Percentiles rank a stretch among this genome's conserved stretches.
phyloP scores from a whole-genome alignment of 1,140 invertebrate species.

The Ostrea edulis region DNA sequence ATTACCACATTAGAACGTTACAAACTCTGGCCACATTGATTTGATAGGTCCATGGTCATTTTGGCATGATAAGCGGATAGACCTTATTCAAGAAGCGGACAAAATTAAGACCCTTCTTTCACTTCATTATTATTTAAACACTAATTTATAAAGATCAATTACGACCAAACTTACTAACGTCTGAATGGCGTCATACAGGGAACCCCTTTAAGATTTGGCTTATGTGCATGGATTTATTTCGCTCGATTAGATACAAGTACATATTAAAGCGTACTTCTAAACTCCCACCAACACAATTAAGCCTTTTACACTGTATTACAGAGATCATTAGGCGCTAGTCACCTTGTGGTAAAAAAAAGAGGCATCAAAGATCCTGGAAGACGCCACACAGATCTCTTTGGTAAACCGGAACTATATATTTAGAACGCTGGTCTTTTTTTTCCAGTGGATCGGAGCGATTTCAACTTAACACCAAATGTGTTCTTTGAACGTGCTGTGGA shows the following conservation, averaged over 20 bases:
- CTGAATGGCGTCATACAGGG: constrained; percentile 16
- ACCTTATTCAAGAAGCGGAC: constrained; percentile 19
- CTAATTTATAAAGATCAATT: constrained; percentile 33
- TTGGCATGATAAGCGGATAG: constrained; percentile 23
- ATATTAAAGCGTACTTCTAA: constrained; percentile 23
- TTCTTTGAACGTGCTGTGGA: constrained; percentile 5
- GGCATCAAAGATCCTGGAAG: constrained; percentile 18
- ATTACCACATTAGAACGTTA: constrained; percentile 7
- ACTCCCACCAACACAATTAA: constrained; percentile 34
- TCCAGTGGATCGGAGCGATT: background rate
- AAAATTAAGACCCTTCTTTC: constrained; percentile 37
- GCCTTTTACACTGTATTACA: constrained; percentile 21
- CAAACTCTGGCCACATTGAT: constrained; percentile 5
- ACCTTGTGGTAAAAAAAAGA: constrained; percentile 6
- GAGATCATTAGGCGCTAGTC: constrained; percentile 23
- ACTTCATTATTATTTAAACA: constrained; percentile 15
- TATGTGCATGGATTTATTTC: constrained; percentile 26
- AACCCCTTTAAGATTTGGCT: background rate
- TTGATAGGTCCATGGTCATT: constrained; percentile 5
- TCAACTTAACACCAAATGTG: background rate
- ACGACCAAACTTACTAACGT: constrained; percentile 34
- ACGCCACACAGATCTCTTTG: constrained; percentile 16
- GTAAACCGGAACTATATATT: constrained; percentile 16
- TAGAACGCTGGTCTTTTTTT: background rate
- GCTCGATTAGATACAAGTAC: constrained; percentile 36